These are phyloP conservation scores for Papilio xuthus DNA, from an alignment of 1,140 invertebrate species.

Conservation along the genomic window DNA sequence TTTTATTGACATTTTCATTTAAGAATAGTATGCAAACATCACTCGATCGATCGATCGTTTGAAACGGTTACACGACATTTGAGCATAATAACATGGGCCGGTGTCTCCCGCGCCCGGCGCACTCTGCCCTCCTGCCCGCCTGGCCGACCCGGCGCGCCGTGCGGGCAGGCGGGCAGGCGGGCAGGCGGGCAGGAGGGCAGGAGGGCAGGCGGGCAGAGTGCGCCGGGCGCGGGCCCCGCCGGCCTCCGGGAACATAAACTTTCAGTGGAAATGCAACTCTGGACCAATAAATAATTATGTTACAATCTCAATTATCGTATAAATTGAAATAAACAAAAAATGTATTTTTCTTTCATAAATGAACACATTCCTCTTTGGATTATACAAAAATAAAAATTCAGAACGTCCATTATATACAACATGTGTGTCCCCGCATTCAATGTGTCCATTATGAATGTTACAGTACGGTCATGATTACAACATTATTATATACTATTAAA, in stretches of 20 bases:
- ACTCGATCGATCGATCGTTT: constrained; percentile 70
- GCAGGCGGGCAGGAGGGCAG: too few species aligned
- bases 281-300: constrained; percentile 76
- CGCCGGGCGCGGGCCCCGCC: not conserved
- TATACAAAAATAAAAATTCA: constrained; percentile 54
- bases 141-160: too few species aligned
- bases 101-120: not conserved
- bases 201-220: too few species aligned
- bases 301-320: constrained; percentile 66
- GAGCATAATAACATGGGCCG: constrained; percentile 62
- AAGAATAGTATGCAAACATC: constrained; percentile 79
- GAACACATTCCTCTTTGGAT: constrained; percentile 80
- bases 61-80: constrained; percentile 67
- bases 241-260: constrained; percentile 41
- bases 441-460: constrained; percentile 42
- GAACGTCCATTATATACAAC: constrained; percentile 66
- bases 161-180: too few species aligned
- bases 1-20: constrained; percentile 81
- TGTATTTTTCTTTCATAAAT: constrained; percentile 63
- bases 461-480: not conserved
- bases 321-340: constrained; percentile 61
- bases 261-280: constrained; percentile 75
- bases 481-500: constrained; percentile 3
- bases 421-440: constrained; percentile 33
- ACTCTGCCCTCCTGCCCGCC: too few species aligned